Conservation (phyloP, 2,888 invertebrate genomes). For the Terebella lapidaria region DNA sequence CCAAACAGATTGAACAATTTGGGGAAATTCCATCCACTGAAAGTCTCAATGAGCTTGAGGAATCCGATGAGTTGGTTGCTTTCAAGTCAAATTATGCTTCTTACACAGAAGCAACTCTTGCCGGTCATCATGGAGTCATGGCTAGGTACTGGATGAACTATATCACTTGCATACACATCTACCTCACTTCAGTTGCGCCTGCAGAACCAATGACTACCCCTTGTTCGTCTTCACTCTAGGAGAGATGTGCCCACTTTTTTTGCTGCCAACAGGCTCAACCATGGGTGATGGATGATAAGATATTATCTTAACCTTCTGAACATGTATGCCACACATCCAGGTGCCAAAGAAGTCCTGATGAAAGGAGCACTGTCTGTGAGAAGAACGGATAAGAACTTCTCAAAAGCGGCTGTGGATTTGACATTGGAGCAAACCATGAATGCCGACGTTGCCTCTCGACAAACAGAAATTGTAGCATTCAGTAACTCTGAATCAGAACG, state of each 20-base stretch:
- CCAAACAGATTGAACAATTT: background rate
- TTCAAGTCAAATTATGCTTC: constrained; percentile 8
- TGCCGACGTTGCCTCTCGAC: constrained; percentile 17
- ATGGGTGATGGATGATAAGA: constrained; percentile 25
- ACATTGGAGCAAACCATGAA: constrained; percentile 21
- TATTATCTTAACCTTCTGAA: constrained; percentile 24
- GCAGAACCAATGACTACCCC: constrained; percentile 21
- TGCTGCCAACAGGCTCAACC: constrained; percentile 20
- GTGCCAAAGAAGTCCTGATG: constrained; percentile 10
- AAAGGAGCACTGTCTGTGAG: constrained; percentile 15
- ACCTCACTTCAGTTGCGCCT: constrained; percentile 9
- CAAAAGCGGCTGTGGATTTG: constrained; percentile 14
- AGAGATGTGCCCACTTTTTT: constrained; percentile 15
- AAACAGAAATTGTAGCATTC: constrained; percentile 13
- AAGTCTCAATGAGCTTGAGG: background rate
- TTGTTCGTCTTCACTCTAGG: constrained; percentile 17
- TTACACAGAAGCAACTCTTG: constrained; percentile 12
- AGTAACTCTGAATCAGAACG: constrained; percentile 11
- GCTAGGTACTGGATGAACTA: constrained; percentile 24
- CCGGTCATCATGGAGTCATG: constrained; percentile 19
- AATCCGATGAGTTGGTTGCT: background rate
- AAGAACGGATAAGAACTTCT: constrained; percentile 17
- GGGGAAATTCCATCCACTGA: background rate
- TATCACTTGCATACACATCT: constrained; percentile 15
- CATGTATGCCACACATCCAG: constrained; percentile 18